Conservation (phyloP, 2,797 vertebrate genomes). For the Otolemur crassicaudatus region DNA sequence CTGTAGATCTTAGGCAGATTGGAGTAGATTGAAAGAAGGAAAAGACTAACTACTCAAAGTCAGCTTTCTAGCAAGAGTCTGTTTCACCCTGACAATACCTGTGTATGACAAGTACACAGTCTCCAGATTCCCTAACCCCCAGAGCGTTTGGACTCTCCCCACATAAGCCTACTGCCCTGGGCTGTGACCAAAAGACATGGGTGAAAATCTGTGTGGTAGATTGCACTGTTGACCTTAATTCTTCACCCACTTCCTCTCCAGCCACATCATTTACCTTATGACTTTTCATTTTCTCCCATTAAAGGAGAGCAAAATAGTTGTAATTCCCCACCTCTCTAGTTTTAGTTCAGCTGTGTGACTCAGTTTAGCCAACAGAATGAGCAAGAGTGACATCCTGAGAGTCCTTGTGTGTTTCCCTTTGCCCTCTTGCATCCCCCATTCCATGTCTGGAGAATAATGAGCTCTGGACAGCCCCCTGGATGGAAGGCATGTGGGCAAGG, state of each 20-base stretch:
- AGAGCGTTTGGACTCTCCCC: background rate
- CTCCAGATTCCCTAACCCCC: background rate
- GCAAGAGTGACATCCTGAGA: background rate
- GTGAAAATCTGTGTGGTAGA: background rate
- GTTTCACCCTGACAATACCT: background rate
- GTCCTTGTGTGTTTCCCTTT: background rate
- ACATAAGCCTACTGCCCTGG: background rate
- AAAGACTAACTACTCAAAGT: background rate
- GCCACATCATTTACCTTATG: background rate
- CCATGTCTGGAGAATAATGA: background rate
- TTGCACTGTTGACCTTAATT: background rate
- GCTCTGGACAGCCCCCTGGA: background rate
- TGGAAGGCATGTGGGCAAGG: background rate
- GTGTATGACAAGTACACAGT: background rate
- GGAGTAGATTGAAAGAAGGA: background rate
- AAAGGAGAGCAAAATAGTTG: background rate
- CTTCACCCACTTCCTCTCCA: background rate
- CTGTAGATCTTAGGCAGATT: background rate
- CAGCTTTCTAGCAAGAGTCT: background rate
- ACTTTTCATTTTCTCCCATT: conserved; percentile 13
- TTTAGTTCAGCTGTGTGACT: background rate
- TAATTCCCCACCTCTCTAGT: background rate
- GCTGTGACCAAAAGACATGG: background rate
- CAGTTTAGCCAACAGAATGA: background rate
- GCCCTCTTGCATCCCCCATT: background rate